These are phyloP conservation scores for Acromyrmex heyeri DNA, from an alignment of 1,140 invertebrate species.

Conservation along the genomic window DNA sequence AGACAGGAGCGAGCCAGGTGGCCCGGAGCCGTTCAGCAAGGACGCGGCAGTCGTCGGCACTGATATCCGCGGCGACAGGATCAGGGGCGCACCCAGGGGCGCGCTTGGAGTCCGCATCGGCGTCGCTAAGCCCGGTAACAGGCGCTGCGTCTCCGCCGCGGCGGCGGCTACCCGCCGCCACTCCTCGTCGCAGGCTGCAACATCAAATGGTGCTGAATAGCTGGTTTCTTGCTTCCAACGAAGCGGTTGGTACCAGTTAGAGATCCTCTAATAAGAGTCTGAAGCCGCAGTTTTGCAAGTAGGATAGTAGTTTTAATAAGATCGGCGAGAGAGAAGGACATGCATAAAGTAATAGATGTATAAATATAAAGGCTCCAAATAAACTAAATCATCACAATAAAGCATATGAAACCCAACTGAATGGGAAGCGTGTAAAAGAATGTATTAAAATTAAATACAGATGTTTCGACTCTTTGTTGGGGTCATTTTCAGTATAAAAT, in stretches of 20 bases:
- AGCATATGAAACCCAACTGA: too few species aligned
- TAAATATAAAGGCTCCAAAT: too few species aligned
- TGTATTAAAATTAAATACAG: too few species aligned
- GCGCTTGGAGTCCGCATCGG: constrained; percentile 90
- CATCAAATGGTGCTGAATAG: constrained; percentile 73
- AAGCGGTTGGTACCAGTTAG: neutral
- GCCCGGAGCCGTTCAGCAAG: constrained; percentile 91
- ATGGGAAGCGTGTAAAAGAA: too few species aligned
- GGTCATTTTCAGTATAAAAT: too few species aligned
- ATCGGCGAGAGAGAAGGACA: too few species aligned
- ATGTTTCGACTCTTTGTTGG: too few species aligned
- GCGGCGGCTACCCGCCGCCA: constrained; percentile 92
- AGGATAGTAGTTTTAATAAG: too few species aligned
- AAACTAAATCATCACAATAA: too few species aligned
- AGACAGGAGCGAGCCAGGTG: constrained; percentile 89
- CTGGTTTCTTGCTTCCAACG: neutral
- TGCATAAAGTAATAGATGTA: too few species aligned
- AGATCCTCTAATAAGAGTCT: too few species aligned
- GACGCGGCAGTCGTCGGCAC: constrained; percentile 92
- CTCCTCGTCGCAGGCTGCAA: constrained; percentile 92
- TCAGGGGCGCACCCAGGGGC: constrained; percentile 94
- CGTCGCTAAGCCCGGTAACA: constrained; percentile 89
- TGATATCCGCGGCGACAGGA: constrained; percentile 94
- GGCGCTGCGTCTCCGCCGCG: constrained; percentile 91
- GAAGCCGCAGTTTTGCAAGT: too few species aligned